phyloP scores from a whole-genome alignment of 2,888 invertebrate species.

The Lepidocyrtinus sp. region DNA sequence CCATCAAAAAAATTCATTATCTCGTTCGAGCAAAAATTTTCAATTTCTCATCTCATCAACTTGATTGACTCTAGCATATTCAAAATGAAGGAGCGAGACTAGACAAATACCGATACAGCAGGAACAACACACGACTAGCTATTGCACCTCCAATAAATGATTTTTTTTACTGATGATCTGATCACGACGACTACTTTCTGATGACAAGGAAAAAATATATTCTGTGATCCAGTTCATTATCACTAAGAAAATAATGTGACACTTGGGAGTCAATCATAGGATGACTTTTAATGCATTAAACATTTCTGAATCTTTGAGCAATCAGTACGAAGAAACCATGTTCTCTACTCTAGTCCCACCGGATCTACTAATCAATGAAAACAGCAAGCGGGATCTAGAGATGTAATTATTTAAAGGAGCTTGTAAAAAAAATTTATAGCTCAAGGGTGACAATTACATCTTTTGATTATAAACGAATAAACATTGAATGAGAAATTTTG shows the following conservation, averaged over 20 bases:
- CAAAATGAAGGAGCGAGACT: too few species aligned
- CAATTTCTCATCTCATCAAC: conserved; percentile 10
- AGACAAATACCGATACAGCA: conserved; percentile 15
- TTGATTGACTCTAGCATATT: not conserved
- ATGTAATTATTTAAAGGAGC: too few species aligned
- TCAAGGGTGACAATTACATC: conserved; percentile 6
- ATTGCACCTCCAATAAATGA: not conserved
- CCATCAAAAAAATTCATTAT: conserved; percentile 14
- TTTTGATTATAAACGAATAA: not conserved
- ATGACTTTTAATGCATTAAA: too few species aligned
- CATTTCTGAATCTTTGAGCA: too few species aligned
- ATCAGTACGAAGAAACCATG: not conserved
- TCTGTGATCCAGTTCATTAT: conserved; percentile 38
- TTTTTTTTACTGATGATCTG: not conserved
- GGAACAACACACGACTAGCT: conserved; percentile 9
- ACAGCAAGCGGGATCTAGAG: not conserved
- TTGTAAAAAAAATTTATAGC: conserved; percentile 4
- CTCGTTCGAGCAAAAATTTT: not conserved
- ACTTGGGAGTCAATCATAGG: conserved; percentile 31
- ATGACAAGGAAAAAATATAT: not conserved
- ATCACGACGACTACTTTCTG: conserved; percentile 17
- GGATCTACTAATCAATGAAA: not conserved
- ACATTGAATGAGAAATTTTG: not conserved
- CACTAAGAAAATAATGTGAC: conserved; percentile 24
- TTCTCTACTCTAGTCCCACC: too few species aligned